phyloP scores from a whole-genome alignment of 92 coral and sea anemone genomes.

The Metridium senile region DNA sequence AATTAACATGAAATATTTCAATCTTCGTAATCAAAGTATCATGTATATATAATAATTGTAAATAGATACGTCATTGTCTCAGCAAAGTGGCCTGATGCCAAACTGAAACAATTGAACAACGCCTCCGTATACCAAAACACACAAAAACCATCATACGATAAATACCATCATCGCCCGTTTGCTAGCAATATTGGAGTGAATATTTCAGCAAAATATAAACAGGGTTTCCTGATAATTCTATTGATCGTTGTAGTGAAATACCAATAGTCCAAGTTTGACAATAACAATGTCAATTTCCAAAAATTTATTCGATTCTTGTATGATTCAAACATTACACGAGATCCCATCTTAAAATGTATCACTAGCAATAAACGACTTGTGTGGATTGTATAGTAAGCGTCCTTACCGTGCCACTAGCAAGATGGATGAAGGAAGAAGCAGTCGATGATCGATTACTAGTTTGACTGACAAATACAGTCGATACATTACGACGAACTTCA shows the following conservation, averaged over 20 bases:
- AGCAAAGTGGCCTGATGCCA: conserved; percentile 17
- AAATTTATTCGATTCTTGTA: too few species aligned
- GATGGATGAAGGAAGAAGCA: conserved; percentile 71
- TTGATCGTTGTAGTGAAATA: not conserved
- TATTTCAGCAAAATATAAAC: not conserved
- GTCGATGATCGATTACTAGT: conserved; percentile 60
- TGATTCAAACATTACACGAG: not conserved
- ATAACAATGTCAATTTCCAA: not conserved
- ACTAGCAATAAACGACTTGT: too few species aligned
- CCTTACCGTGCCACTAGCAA: conserved; percentile 84
- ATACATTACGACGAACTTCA: conserved; percentile 77
- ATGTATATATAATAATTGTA: not conserved
- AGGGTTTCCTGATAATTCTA: not conserved
- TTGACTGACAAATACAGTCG: conserved; percentile 71
- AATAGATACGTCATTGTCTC: not conserved
- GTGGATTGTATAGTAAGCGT: not conserved
- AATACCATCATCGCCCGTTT: not conserved
- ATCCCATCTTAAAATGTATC: too few species aligned
- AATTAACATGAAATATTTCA: not conserved
- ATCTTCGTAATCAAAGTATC: not conserved
- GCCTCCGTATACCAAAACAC: conserved; percentile 15
- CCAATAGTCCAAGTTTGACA: conserved; percentile 1
- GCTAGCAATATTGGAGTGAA: not conserved
- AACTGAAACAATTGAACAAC: conserved; percentile 19
- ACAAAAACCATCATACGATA: not conserved